A percentile compares a stretch with the other conserved stretches of the same genome.
Evolutionary conservation across 2,797 vertebrate species (phyloP).

Genomic region (Cynopterus sphinx): DNA sequence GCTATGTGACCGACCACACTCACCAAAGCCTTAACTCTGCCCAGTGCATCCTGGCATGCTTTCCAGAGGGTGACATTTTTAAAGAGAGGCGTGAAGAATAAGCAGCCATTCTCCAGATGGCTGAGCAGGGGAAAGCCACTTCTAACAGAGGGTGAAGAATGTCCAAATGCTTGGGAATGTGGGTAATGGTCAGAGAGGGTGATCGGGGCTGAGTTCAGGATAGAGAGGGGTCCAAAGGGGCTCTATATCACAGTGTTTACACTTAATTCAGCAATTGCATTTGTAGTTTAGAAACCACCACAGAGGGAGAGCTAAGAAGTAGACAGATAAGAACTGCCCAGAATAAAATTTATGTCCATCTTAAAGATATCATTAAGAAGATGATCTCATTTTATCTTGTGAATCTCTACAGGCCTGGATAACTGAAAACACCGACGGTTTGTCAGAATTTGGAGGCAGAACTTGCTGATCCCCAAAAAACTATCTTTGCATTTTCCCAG

Average conservation of each 20-base stretch:
- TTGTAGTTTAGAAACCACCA: background rate
- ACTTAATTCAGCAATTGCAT: background rate
- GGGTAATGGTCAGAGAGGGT: background rate
- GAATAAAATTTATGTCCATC: background rate
- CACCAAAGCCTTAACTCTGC: background rate
- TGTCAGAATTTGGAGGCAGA: background rate
- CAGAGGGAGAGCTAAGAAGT: background rate
- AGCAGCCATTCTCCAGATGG: background rate
- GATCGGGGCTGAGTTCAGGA: background rate
- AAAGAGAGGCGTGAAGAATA: background rate
- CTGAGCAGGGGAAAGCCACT: background rate
- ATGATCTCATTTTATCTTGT: background rate
- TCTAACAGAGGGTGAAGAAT: background rate
- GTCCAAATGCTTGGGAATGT: background rate
- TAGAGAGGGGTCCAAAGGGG: background rate
- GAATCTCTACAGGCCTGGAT: background rate
- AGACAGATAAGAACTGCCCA: background rate
- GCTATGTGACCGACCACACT: background rate
- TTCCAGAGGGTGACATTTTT: background rate
- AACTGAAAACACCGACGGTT: background rate
- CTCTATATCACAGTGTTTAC: fast-evolving
- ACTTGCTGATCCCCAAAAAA: background rate
- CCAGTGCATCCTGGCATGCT: background rate
- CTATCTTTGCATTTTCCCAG: background rate
- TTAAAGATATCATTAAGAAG: background rate